Percentiles rank a stretch among this genome's conserved stretches.
Conservation (phyloP, 2,113 vertebrate genomes). For the Athene noctua region DNA sequence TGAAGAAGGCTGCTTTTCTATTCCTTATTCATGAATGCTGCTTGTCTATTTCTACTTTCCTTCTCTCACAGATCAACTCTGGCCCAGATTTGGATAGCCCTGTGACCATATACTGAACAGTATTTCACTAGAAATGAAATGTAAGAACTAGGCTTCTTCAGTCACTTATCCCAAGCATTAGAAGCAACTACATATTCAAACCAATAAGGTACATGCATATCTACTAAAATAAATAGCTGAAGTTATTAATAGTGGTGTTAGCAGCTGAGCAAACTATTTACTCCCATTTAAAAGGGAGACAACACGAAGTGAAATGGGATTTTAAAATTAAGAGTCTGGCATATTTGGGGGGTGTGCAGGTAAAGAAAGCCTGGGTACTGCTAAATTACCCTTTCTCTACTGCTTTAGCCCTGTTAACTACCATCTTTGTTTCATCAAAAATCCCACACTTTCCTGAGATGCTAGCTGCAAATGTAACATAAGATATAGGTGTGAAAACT, state of each 20-base stretch:
- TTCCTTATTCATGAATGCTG: background rate
- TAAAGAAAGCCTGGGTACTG: background rate
- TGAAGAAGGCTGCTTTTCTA: background rate
- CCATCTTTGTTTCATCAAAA: background rate
- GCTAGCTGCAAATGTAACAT: background rate
- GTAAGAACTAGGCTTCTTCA: background rate
- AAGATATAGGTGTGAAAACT: background rate
- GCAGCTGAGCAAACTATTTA: background rate
- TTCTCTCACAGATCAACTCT: background rate
- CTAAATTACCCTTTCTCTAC: background rate
- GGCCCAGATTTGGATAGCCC: background rate
- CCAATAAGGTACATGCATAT: fast-evolving
- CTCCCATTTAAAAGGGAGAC: background rate
- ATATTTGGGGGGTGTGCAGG: background rate
- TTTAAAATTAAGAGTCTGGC: background rate
- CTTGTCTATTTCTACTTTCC: background rate
- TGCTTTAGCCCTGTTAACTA: background rate
- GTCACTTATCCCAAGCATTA: background rate
- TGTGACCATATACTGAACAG: background rate
- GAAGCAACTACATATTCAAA: background rate
- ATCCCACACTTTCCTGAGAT: background rate
- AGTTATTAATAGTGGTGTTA: background rate
- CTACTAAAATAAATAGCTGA: background rate
- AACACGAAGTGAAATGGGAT: background rate
- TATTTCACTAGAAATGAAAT: background rate